A percentile compares a stretch with the other conserved stretches of the same genome.
phyloP scores from a whole-genome alignment of 1,140 invertebrate species.

The Drosophila rhopaloa region DNA sequence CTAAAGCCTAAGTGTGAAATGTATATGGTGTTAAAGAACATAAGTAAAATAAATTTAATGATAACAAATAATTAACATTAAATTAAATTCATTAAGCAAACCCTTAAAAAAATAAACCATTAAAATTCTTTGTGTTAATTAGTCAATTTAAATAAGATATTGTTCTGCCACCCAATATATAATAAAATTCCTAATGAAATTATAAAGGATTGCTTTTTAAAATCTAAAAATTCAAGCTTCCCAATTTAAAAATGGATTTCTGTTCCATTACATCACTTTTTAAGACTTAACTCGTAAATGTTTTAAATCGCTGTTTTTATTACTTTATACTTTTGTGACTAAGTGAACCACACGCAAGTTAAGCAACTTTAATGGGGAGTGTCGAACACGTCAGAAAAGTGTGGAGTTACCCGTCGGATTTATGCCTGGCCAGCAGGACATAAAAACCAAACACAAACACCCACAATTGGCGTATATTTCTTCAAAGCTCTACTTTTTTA shows the following conservation, averaged over 20 bases:
- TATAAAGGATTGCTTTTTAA: background rate
- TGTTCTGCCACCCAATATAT: no score
- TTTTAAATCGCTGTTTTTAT: background rate
- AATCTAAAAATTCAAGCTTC: background rate
- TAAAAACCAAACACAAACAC: conserved; percentile 28
- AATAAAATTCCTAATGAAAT: no score
- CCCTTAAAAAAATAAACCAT: background rate
- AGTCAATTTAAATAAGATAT: background rate
- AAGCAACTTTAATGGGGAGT: conserved; percentile 13
- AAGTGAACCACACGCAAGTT: background rate
- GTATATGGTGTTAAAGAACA: background rate
- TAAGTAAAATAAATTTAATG: background rate
- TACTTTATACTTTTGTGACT: background rate
- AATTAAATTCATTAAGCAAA: no score
- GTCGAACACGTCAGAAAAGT: conserved; percentile 19
- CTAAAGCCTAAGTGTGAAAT: background rate
- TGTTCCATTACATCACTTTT: background rate
- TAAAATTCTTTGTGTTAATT: background rate
- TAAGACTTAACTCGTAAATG: no score
- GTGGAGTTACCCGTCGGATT: conserved; percentile 39
- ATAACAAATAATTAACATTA: background rate
- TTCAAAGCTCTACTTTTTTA: conserved; percentile 20
- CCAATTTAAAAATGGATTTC: background rate
- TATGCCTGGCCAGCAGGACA: conserved; percentile 40
- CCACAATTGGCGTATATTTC: conserved; percentile 23